These are phyloP conservation scores for Hemaris fuciformis DNA, from an alignment of 2,888 invertebrate genomes.

Conservation along the genomic window DNA sequence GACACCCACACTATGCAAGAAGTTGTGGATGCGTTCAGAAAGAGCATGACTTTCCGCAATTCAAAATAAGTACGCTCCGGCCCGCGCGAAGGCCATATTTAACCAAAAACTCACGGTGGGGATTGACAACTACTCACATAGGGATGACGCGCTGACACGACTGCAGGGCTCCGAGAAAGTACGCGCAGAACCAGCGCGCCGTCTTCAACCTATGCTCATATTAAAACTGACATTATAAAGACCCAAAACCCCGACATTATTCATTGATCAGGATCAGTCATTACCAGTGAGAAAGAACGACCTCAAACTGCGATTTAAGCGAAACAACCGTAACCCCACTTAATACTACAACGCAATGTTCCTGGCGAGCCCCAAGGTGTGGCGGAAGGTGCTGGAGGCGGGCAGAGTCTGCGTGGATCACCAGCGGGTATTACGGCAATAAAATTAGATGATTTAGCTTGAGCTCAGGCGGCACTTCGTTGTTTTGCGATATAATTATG, in stretches of 20 bases:
- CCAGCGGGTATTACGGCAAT: conserved; percentile 15
- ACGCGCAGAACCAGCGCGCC: conserved; percentile 9
- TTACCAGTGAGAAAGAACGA: not conserved
- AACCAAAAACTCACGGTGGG: conserved; percentile 12
- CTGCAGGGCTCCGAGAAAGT: not conserved
- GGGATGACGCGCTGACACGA: not conserved
- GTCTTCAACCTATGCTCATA: conserved; percentile 17
- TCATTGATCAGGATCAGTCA: not conserved
- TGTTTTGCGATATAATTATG: too few relatives aligned
- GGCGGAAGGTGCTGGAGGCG: not conserved
- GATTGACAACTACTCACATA: conserved; percentile 10
- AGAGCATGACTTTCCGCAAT: not conserved
- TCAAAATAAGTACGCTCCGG: not conserved
- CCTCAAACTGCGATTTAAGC: not conserved
- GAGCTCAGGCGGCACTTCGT: too few relatives aligned
- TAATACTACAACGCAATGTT: conserved; percentile 19
- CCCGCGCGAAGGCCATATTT: not conserved
- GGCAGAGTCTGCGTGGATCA: conserved; percentile 18
- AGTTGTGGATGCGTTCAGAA: not conserved
- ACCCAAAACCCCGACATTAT: not conserved
- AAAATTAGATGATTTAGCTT: too few relatives aligned
- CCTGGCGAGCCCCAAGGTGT: too few relatives aligned
- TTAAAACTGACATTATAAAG: conserved; percentile 16
- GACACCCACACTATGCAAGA: not conserved
- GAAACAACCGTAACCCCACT: not conserved